Conservation (phyloP, 2,888 invertebrate genomes). For the Cremastinae sp. region DNA sequence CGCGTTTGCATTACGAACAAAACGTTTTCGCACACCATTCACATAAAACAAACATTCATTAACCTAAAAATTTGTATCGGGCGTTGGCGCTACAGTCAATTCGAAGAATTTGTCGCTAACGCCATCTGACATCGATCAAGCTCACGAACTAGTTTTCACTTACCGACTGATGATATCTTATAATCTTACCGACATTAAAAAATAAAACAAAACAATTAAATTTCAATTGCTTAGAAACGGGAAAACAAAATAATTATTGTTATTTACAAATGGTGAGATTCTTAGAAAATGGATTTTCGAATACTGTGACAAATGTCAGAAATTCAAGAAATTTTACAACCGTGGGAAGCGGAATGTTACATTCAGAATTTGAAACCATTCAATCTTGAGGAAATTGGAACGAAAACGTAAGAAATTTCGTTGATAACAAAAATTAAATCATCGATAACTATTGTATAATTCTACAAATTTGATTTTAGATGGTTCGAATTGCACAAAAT, state of each 20-base stretch:
- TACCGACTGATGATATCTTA: constrained; percentile 9
- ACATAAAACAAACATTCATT: too few species aligned
- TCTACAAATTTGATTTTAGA: constrained; percentile 77
- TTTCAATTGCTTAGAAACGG: constrained; percentile 28
- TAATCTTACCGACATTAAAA: too few species aligned
- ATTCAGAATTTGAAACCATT: constrained; percentile 87
- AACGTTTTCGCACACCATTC: too few species aligned
- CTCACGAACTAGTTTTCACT: not conserved
- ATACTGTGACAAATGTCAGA: constrained; percentile 63
- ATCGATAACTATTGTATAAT: not conserved
- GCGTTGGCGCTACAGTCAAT: too few species aligned
- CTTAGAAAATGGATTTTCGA: constrained; percentile 14
- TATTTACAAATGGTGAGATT: constrained; percentile 74
- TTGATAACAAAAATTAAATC: not conserved
- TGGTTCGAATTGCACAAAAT: constrained; percentile 92
- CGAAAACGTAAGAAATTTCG: constrained; percentile 79
- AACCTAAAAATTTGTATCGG: too few species aligned
- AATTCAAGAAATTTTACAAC: constrained; percentile 80
- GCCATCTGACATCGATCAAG: too few species aligned
- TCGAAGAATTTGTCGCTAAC: too few species aligned
- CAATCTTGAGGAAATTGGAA: constrained; percentile 86
- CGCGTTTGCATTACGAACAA: too few species aligned
- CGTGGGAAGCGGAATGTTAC: constrained; percentile 88
- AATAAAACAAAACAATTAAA: too few species aligned
- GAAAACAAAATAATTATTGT: constrained; percentile 54